Evolutionary conservation across 2,888 invertebrate species (phyloP).

Genomic region (Holacanthella duospinosa): DNA sequence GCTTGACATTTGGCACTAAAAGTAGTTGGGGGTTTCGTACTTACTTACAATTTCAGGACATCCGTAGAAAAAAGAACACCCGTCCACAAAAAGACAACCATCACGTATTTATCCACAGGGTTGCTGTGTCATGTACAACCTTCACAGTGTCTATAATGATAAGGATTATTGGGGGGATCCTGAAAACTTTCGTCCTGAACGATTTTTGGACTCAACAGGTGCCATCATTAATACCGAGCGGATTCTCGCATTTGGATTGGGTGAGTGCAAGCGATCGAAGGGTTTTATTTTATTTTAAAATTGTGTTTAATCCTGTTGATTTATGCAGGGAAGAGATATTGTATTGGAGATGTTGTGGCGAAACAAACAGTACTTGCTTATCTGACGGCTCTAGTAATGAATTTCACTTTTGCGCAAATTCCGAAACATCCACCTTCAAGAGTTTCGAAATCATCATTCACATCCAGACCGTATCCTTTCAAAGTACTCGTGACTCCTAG

Average conservation of each 20-base stretch:
- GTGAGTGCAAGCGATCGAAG: no score
- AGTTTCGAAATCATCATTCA: neutral
- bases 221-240: neutral
- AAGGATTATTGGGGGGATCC: conserved; percentile 4
- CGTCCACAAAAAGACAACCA: no score
- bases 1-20: no score
- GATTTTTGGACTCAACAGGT: neutral
- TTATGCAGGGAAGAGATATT: neutral
- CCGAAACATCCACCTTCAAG: neutral
- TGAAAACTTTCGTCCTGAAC: neutral
- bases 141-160: neutral
- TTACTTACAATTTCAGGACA: no score
- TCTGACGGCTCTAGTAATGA: neutral
- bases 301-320: no score
- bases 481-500: no score
- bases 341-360: neutral
- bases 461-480: neutral
- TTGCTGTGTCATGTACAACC: neutral
- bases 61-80: no score
- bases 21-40: no score
- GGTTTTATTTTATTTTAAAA: no score
- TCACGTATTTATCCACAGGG: no score
- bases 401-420: neutral
- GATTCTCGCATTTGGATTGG: neutral
- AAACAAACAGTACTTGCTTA: neutral